Conservation (phyloP, 2,113 vertebrate species). For the Pterocles burchelli region DNA sequence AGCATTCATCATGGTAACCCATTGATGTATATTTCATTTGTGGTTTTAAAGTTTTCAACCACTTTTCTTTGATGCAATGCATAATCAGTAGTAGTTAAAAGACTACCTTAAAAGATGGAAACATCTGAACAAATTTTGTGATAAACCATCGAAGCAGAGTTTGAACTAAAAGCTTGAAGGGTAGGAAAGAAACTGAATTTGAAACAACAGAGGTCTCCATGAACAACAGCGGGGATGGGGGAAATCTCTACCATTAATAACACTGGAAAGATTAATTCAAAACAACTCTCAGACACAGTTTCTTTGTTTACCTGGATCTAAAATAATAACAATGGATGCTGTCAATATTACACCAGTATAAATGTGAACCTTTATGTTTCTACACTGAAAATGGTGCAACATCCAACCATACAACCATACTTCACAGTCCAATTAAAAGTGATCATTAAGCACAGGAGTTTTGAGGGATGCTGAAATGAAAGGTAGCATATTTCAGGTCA, state of each 20-base stretch:
- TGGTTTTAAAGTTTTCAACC: slow-evolving; percentile 67
- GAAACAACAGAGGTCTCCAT: slow-evolving; percentile 9
- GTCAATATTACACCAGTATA: neutral
- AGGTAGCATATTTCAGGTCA: neutral
- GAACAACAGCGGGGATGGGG: neutral
- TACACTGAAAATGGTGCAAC: neutral
- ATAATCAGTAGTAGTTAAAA: slow-evolving; percentile 46
- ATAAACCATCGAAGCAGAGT: slow-evolving; percentile 24
- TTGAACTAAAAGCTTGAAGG: slow-evolving; percentile 23
- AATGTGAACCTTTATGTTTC: neutral
- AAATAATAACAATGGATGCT: neutral
- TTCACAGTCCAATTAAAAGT: neutral
- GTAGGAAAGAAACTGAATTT: slow-evolving; percentile 23
- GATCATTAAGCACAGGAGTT: neutral
- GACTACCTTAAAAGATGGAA: slow-evolving; percentile 38
- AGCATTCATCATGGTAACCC: slow-evolving; percentile 51
- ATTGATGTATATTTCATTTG: slow-evolving; percentile 72
- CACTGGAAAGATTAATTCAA: neutral
- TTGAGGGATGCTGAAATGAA: neutral
- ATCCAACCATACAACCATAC: neutral
- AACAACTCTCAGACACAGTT: neutral
- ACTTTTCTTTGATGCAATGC: slow-evolving; percentile 50
- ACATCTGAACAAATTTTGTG: slow-evolving; percentile 36
- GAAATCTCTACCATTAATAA: neutral
- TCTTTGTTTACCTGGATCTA: neutral